phyloP scores from a whole-genome alignment of 30 jellyfish, hydroid and myxozoan genomes.

The Aurelia aurita region DNA sequence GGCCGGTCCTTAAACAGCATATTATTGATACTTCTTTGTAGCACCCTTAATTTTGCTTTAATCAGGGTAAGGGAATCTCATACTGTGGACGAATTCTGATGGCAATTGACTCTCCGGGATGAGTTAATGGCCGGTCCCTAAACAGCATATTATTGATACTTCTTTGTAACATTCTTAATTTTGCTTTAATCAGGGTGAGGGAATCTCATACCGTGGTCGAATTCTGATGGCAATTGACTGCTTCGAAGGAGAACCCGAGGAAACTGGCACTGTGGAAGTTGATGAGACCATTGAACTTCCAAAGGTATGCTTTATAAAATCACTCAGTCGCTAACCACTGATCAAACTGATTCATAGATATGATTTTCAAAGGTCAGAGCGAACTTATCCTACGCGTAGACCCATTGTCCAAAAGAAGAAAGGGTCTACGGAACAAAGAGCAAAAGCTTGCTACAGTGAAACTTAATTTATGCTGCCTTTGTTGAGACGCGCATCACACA shows the following conservation, averaged over 20 bases:
- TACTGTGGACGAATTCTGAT: slow-evolving; percentile 88
- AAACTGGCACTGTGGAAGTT: slow-evolving; percentile 73
- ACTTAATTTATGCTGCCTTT: too few species aligned
- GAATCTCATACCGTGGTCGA: slow-evolving; percentile 94
- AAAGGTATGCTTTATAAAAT: background rate
- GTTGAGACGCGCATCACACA: too few species aligned
- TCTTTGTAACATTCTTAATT: background rate
- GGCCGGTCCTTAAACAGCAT: too few species aligned
- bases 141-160: background rate
- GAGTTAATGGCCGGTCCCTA: too few species aligned
- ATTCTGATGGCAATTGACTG: slow-evolving; percentile 85
- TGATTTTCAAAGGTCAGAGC: too few species aligned
- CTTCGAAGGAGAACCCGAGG: slow-evolving; percentile 93
- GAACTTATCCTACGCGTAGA: too few species aligned
- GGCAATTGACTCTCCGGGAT: slow-evolving; percentile 87
- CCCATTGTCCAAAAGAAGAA: too few species aligned
- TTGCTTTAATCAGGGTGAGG: slow-evolving; percentile 86
- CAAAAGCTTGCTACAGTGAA: too few species aligned
- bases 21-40: background rate
- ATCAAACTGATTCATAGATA: too few species aligned
- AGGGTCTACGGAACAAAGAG: too few species aligned
- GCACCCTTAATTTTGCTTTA: background rate
- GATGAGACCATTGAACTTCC: slow-evolving; percentile 23
- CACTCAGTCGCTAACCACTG: too few species aligned
- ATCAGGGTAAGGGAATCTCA: slow-evolving; percentile 95